Base-by-base conservation (phyloP, 2,113 vertebrate species). In the Falcunculus frontatus region DNA sequence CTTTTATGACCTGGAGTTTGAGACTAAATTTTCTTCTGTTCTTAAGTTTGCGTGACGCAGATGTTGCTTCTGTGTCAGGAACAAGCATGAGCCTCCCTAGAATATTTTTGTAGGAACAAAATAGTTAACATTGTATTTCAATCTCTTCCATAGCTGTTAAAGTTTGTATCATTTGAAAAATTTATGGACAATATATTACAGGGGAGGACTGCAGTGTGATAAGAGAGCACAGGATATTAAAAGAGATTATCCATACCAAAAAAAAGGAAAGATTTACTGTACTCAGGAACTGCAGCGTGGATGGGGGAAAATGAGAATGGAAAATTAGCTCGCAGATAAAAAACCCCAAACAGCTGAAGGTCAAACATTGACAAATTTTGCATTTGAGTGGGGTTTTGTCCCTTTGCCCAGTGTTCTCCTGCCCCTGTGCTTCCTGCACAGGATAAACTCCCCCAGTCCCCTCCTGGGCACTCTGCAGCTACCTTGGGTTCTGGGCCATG, bases 221-320 rank as follows among this genome's bases (percentile, higher is more conserved):
- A 91, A 92, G 70, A 89, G 32, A 89, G 52, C 22, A 64, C 81
- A 78, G 84, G 87, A 92, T 95, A 94, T 95, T 97, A 84, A 75
- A 81, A 67, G 52, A 89, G 33, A 64, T 84, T 68, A 84, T 18
- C 26, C 37, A 60, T 55, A 8, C 18, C 14, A 37, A 44, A 89
- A 57, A 89, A 79, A 64, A 47, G 5, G 27, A 78, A 35, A 70
- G 9, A 68, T 84, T 93, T 91, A 84, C 49, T 22, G 11, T 62
- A 10, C 29, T 87, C 26, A 9, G 65, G 53, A 84, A 59, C 32
- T 62, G 67, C 84, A 70, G 39, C 1, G 0, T 59, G 76, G 46
- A 42, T 80, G 47, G 62, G 13, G 27, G 41, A 55, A 92, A 82
- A 92, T 67, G 77, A 70, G 84, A 76, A 50, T n/a, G 49, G 35